phyloP scores from a whole-genome alignment of 2,888 invertebrate genomes.

The Troides oblongomaculatus region DNA sequence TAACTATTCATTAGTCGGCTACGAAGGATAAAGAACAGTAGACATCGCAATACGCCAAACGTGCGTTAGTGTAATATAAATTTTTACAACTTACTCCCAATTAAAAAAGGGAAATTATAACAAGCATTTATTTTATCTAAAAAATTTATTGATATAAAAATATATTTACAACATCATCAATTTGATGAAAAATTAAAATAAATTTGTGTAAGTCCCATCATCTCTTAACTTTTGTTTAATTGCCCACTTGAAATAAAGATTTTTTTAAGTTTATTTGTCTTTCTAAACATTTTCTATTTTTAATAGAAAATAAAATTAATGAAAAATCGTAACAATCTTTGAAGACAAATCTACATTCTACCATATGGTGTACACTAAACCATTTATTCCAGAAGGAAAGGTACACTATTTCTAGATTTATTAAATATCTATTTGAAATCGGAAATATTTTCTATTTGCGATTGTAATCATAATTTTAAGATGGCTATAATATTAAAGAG shows the following conservation, averaged over 20 bases:
- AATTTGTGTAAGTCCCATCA: slow-evolving; percentile 50
- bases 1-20: too few relatives aligned
- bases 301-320: too few relatives aligned
- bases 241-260: slow-evolving; percentile 14
- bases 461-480: slow-evolving; percentile 4
- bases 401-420: background rate
- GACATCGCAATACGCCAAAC: background rate
- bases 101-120: slow-evolving; percentile 31
- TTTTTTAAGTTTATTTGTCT: background rate
- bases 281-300: too few relatives aligned
- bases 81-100: slow-evolving; percentile 6
- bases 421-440: background rate
- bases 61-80: slow-evolving; percentile 5
- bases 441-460: background rate
- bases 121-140: slow-evolving; percentile 47
- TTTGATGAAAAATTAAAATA: slow-evolving; percentile 70
- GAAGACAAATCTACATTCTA: background rate
- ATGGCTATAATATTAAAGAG: slow-evolving; percentile 23
- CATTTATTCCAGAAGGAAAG: background rate
- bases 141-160: slow-evolving; percentile 63
- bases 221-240: slow-evolving; percentile 14
- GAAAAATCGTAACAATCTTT: background rate
- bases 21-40: too few relatives aligned
- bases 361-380: background rate
- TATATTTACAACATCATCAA: slow-evolving; percentile 79